These are phyloP conservation scores for Lydus trimaculatus DNA, from an alignment of 2,888 invertebrate species.

Conservation along the genomic window DNA sequence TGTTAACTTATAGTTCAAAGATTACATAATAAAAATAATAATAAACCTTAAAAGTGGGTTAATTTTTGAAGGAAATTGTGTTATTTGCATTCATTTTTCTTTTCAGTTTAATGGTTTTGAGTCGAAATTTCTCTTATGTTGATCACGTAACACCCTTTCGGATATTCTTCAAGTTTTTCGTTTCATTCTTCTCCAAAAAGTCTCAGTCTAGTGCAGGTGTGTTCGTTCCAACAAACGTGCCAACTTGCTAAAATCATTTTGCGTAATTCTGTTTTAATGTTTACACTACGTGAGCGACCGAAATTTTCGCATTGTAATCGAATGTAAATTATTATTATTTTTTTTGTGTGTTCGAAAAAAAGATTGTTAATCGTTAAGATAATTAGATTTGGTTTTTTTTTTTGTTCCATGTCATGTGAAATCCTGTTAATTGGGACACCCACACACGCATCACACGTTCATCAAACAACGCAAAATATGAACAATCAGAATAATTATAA, in stretches of 20 bases:
- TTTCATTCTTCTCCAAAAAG: not conserved
- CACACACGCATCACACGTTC: too few species aligned
- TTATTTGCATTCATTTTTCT: not conserved
- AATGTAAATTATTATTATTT: not conserved
- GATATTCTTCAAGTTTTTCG: conserved; percentile 15
- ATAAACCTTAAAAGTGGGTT: not conserved
- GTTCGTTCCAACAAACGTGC: conserved; percentile 37
- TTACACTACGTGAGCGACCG: conserved; percentile 36
- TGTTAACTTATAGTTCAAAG: too few species aligned
- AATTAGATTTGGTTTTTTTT: not conserved
- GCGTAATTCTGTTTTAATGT: conserved; percentile 45
- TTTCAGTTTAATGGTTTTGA: not conserved
- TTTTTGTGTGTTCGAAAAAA: too few species aligned
- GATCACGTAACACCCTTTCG: conserved; percentile 18
- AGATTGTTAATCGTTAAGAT: not conserved
- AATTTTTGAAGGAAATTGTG: not conserved
- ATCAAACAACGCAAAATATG: not conserved
- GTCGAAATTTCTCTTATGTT: conserved; percentile 18
- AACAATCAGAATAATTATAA: conserved; percentile 9
- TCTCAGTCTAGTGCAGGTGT: conserved; percentile 37
- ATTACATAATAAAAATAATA: too few species aligned
- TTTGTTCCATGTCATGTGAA: not conserved
- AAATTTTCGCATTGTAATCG: not conserved
- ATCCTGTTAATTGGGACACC: not conserved
- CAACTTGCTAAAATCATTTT: conserved; percentile 40